These are phyloP conservation scores for Cyanoliseus patagonus DNA, from an alignment of 2,113 vertebrate genomes.

Conservation along the genomic window DNA sequence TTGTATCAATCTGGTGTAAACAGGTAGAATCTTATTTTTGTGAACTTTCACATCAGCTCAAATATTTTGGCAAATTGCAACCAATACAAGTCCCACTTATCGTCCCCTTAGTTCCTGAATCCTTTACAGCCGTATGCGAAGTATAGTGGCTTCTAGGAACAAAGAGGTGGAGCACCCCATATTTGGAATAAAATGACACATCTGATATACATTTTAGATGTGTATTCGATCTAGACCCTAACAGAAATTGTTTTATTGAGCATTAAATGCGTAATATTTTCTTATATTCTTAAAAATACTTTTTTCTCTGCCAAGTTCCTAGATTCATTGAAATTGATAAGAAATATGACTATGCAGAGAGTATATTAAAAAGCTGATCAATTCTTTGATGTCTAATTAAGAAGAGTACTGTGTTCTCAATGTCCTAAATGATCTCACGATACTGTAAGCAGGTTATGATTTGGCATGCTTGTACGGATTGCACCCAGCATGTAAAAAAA, in stretches of 20 bases:
- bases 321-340: conserved; percentile 32
- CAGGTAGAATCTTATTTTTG: conserved; percentile 41
- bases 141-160: conserved; percentile 16
- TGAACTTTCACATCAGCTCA: background rate
- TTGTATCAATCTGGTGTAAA: conserved; percentile 72
- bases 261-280: background rate
- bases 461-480: conserved; percentile 87
- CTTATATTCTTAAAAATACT: conserved; percentile 24
- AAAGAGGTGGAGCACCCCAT: background rate
- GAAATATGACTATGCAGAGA: conserved; percentile 64
- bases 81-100: background rate
- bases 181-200: conserved; percentile 17
- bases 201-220: conserved; percentile 62
- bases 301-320: conserved; percentile 70
- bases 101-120: conserved; percentile 15
- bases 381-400: conserved; percentile 54
- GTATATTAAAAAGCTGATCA: conserved; percentile 33
- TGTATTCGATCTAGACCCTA: conserved; percentile 37
- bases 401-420: conserved; percentile 51
- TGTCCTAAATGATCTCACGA: conserved; percentile 65
- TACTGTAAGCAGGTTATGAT: conserved; percentile 78
- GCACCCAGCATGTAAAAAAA: conserved; percentile 87
- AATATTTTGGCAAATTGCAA: conserved; percentile 37
- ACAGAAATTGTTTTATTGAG: conserved; percentile 29
- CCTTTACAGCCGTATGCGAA: conserved; percentile 3